Evolutionary conservation across 30 jellyfish, hydroid and myxozoan genomes (phyloP), one percentile per base, ranked within the genome.

Genomic region (Aurelia coerulea): DNA sequence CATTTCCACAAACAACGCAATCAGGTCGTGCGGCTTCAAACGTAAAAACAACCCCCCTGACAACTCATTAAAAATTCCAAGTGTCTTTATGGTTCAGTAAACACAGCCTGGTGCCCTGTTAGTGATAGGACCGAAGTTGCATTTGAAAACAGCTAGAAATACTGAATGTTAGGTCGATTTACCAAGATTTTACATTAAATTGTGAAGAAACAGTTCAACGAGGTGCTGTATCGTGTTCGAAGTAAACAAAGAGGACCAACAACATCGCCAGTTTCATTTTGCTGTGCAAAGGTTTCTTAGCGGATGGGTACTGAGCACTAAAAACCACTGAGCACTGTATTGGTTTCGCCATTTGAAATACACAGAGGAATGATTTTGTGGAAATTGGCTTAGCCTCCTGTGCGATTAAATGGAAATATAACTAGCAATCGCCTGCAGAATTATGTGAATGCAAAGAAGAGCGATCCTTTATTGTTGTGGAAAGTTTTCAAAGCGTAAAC

Each of bases 21-120:
- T 46, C 56, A 46, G 56, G 15, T 46, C 56, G 56, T 46, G 56
- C 56, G 56, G 56, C 56, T 46, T 46, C 56, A 46, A 46, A 46
- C 14, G 56, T 46, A 46, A 46, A 60, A 10, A 39, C 65, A 35
- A 10, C 32, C 92, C 92, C 91, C 92, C 92, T 72, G 92, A 31
- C 41, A 34, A 41, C 85, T 83, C 92, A 83, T 83, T 72, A 83
- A 73, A 53, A 68, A 83, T 83, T 83, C 92, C 92, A 69, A 83
- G 92, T 83, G 92, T 83, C 77, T 83, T 73, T 69, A 83, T 85
- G 92, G 92, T 83, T 83, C 92, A 73, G 92, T 83, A 83, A 83
- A 83, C 92, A 83, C 62, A 83, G 92, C 92, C 92, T 83, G 92
- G 92, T 83, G 92, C 92, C 92, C 42, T 83, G 86, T 83, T 74